These are phyloP conservation scores for Nephrotoma flavescens DNA, from an alignment of 2,888 invertebrate genomes.

Conservation along the genomic window DNA sequence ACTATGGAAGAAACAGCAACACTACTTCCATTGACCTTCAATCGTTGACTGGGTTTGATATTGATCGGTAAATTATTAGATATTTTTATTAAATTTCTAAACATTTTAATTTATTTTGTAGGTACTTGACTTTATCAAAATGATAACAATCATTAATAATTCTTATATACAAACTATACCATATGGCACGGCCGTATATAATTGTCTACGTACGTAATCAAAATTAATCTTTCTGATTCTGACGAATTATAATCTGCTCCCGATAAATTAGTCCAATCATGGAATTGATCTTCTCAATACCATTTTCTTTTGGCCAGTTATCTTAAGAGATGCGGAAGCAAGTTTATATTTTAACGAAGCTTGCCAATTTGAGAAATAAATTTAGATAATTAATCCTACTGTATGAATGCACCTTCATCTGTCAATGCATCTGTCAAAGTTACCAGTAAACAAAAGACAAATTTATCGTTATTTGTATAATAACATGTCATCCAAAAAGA, in stretches of 20 bases:
- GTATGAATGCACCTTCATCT: neutral
- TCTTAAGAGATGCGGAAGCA: no score
- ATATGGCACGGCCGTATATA: no score
- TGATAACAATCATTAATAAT: neutral
- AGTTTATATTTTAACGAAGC: no score
- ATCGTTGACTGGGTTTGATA: neutral
- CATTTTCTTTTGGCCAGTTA: no score
- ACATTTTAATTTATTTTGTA: neutral
- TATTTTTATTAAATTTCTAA: neutral
- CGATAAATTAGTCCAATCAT: no score
- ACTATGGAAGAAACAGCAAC: neutral
- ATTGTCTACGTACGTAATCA: no score
- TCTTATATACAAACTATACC: neutral
- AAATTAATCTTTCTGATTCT: no score
- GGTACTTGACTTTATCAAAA: neutral
- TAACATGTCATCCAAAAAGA: conserved; percentile 1
- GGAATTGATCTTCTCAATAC: no score
- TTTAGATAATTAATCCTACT: no score
- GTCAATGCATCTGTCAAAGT: neutral
- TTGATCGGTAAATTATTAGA: neutral
- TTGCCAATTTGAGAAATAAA: no score
- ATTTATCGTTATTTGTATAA: neutral
- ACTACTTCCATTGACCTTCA: neutral
- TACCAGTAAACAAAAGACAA: neutral
- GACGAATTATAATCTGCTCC: no score